These are phyloP conservation scores for Lapara coniferarum DNA, from an alignment of 2,888 invertebrate genomes.

Conservation along the genomic window DNA sequence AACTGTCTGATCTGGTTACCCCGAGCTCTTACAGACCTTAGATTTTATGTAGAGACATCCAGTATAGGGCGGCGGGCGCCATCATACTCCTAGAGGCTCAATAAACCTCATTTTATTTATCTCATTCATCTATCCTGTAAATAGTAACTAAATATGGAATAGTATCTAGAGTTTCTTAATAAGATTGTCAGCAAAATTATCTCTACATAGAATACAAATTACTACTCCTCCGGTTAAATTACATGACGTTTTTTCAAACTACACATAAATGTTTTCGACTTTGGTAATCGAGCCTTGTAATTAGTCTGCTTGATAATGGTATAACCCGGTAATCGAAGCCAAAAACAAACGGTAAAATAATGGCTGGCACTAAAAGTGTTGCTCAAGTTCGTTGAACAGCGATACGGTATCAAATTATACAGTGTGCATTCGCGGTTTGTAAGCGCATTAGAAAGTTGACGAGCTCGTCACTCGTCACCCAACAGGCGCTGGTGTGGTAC, in stretches of 20 bases:
- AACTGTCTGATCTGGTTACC: conserved; percentile 1
- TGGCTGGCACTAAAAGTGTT: too few relatives aligned
- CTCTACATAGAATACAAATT: not conserved
- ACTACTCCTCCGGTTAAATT: not conserved
- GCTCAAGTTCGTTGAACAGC: too few relatives aligned
- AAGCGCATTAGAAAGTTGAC: not conserved
- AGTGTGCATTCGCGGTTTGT: not conserved
- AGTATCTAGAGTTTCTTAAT: not conserved
- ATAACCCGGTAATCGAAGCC: too few relatives aligned
- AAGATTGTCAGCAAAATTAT: not conserved
- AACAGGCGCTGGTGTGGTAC: too few relatives aligned
- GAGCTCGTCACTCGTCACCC: not conserved
- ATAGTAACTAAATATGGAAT: not conserved
- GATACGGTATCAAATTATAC: not conserved
- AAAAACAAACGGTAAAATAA: too few relatives aligned
- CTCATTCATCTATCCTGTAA: not conserved
- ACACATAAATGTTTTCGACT: not conserved
- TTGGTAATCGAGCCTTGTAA: too few relatives aligned
- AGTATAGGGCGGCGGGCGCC: too few relatives aligned
- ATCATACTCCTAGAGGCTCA: too few relatives aligned
- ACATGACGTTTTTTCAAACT: not conserved
- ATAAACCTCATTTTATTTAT: too few relatives aligned
- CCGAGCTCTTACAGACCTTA: too few relatives aligned
- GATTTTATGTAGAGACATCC: too few relatives aligned
- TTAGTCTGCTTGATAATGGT: too few relatives aligned